A percentile compares a stretch with the other conserved stretches of the same genome.
These are phyloP conservation scores for Epinotia brunnichana DNA, from an alignment of 2,888 invertebrate species.

Conservation along the genomic window DNA sequence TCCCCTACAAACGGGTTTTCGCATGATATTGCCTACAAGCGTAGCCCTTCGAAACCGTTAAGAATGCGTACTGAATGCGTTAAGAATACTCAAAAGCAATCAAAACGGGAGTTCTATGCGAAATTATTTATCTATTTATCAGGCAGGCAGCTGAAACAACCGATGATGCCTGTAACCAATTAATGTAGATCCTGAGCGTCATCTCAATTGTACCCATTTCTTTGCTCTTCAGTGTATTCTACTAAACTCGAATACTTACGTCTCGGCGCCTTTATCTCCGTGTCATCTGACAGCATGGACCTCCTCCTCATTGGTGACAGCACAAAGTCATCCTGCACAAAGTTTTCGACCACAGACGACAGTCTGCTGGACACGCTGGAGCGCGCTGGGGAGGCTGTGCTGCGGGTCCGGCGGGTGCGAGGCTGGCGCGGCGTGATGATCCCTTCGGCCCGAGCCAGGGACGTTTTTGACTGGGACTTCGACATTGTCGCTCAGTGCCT, in stretches of 20 bases:
- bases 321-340: conserved; percentile 58
- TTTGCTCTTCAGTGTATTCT: too few relatives aligned
- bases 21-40: too few relatives aligned
- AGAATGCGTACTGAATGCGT: too few relatives aligned
- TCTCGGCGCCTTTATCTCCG: conserved; percentile 68
- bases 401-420: conserved; percentile 58
- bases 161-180: too few relatives aligned
- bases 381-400: conserved; percentile 64
- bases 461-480: conserved; percentile 63
- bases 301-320: conserved; percentile 62
- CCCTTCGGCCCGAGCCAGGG: conserved; percentile 68
- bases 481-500: conserved; percentile 6
- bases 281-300: conserved; percentile 70
- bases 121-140: too few relatives aligned
- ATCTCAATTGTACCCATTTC: too few relatives aligned
- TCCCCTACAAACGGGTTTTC: too few relatives aligned
- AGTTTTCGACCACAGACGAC: conserved; percentile 59
- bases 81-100: too few relatives aligned
- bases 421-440: conserved; percentile 56
- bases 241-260: conserved; percentile 60
- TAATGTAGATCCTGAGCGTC: too few relatives aligned
- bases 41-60: too few relatives aligned
- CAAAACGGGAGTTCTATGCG: too few relatives aligned
- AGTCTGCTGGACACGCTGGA: conserved; percentile 61
- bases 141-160: too few relatives aligned